These are phyloP conservation scores for Leguminivora glycinivorella DNA, from an alignment of 1,140 invertebrate species.

Conservation along the genomic window DNA sequence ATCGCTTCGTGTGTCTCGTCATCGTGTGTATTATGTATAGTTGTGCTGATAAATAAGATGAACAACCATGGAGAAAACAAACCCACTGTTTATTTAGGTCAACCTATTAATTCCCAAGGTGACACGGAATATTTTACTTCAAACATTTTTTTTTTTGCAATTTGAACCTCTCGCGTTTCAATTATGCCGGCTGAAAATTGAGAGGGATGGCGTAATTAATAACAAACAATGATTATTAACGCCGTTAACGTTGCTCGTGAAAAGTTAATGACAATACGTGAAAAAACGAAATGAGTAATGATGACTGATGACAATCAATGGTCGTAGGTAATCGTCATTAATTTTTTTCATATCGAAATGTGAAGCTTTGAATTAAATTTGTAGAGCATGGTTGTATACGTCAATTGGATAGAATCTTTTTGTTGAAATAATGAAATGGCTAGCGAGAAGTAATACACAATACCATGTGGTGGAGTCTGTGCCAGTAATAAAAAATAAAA, in stretches of 20 bases:
- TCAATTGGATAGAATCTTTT: too few species aligned
- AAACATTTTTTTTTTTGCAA: not conserved
- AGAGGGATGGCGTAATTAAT: not conserved
- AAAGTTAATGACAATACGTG: conserved; percentile 1
- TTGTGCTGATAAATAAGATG: not conserved
- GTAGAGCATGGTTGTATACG: too few species aligned
- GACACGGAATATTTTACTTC: not conserved
- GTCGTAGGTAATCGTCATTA: too few species aligned
- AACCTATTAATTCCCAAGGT: conserved; percentile 9
- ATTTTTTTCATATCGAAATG: too few species aligned
- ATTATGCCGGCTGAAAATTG: not conserved
- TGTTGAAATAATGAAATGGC: too few species aligned
- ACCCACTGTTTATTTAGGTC: not conserved
- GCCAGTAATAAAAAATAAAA: too few species aligned
- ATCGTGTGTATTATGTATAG: not conserved
- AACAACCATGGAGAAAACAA: not conserved
- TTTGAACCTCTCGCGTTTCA: not conserved
- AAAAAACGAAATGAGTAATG: not conserved
- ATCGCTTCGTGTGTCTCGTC: too few species aligned
- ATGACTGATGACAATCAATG: too few species aligned
- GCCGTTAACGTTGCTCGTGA: not conserved
- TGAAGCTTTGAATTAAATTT: too few species aligned
- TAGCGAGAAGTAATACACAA: too few species aligned
- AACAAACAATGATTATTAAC: conserved; percentile 7
- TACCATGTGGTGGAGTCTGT: too few species aligned